Conservation (phyloP, 2,888 invertebrate genomes). For the Nemotelus nigrinus region DNA sequence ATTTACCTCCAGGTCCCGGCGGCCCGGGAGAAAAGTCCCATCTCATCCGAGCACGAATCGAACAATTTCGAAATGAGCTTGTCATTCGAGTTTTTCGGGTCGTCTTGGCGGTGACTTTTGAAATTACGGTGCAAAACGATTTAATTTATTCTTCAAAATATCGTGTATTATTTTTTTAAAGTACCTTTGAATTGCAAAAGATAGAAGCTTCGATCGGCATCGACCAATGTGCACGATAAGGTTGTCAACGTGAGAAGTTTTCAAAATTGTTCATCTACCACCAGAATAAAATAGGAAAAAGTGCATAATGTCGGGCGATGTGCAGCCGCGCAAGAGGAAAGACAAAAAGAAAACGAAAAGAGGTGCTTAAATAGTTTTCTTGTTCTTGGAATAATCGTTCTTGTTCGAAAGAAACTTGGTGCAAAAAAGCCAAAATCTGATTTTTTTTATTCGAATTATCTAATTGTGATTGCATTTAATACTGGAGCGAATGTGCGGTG, state of each 20-base stretch:
- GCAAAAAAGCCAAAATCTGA: not conserved
- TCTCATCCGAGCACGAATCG: not conserved
- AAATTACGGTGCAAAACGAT: not conserved
- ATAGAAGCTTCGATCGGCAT: no score
- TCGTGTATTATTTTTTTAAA: not conserved
- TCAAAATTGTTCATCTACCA: no score
- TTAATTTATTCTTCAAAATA: not conserved
- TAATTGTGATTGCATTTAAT: constrained; percentile 10
- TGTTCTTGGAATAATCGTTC: not conserved
- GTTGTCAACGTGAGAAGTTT: no score
- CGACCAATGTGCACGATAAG: no score
- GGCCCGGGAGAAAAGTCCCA: no score
- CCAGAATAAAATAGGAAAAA: not conserved
- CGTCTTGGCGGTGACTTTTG: constrained; percentile 34
- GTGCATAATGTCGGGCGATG: constrained; percentile 81
- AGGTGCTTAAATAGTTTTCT: constrained; percentile 61
- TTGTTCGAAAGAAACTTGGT: not conserved
- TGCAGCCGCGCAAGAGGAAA: constrained; percentile 86
- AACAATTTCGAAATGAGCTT: constrained; percentile 1
- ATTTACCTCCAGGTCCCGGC: no score
- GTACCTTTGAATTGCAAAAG: no score
- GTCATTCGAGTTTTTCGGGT: constrained; percentile 37
- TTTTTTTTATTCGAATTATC: no score
- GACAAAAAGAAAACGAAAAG: constrained; percentile 86
- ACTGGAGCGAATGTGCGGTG: not conserved